Evolutionary conservation across 2,113 vertebrate genomes (phyloP).

Genomic region (Forbesichthys agassizii): DNA sequence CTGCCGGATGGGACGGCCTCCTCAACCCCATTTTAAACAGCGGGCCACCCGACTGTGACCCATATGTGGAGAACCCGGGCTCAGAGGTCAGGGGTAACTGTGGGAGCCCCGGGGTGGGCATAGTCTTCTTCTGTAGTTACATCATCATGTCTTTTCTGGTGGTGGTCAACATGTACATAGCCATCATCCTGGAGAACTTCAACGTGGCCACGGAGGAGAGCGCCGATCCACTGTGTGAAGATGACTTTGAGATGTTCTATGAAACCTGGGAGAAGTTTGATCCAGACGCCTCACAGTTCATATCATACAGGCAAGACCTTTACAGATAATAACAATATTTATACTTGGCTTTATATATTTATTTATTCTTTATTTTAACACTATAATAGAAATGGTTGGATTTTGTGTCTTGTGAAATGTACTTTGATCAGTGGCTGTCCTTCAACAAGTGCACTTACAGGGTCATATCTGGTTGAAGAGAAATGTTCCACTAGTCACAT

Average conservation of each 20-base stretch:
- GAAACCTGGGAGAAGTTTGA: constrained; percentile 98
- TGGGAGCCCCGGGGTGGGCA: constrained; percentile 85
- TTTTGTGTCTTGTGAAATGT: not conserved
- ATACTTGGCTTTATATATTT: not conserved
- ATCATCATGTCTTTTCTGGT: constrained; percentile 94
- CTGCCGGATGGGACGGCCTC: constrained; percentile 93
- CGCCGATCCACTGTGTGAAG: constrained; percentile 86
- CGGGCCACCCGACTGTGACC: constrained; percentile 87
- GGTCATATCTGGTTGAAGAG: too few relatives aligned
- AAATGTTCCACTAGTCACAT: not conserved
- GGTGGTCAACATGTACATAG: constrained; percentile 96
- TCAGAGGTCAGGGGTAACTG: constrained; percentile 81
- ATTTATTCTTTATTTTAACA: not conserved
- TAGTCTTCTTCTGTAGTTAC: constrained; percentile 92
- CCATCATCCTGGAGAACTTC: constrained; percentile 97
- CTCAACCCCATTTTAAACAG: constrained; percentile 89
- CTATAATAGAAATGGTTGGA: not conserved
- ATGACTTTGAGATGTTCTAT: constrained; percentile 97
- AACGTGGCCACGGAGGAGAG: constrained; percentile 94
- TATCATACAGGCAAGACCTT: constrained; percentile 67
- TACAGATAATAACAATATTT: not conserved
- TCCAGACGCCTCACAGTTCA: constrained; percentile 89
- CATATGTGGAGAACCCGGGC: constrained; percentile 82
- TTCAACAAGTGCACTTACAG: too few relatives aligned
- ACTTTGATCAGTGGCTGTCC: too few relatives aligned